Base-by-base conservation (phyloP, 2,888 invertebrate species). In the Tubulanus polymorphus region DNA sequence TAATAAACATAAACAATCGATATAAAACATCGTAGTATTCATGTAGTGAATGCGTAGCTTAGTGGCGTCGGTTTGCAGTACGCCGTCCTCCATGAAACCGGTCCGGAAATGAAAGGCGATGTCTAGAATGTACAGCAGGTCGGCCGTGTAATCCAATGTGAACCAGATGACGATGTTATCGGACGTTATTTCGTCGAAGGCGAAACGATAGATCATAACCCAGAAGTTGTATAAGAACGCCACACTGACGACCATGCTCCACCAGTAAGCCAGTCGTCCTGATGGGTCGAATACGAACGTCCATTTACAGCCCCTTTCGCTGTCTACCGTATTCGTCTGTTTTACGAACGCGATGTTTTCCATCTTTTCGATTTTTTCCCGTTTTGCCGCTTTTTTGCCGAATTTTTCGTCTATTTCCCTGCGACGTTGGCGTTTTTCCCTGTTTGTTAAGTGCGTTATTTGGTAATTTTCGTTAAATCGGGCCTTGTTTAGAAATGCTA, bases 271-370 rank as follows among this genome's bases (percentile, higher is more conserved):
- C 37, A 96, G 85, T 52, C 95, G 86, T 63, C 96, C 96, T 67
- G 96, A 93, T 26, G 97, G 97, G 83, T 97, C 97, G 81, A 97
- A 97, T 66, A 97, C 94, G 81, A 96, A 94, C 52, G 94, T 93
- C 73, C 76, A 74, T 57, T 72, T 73, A 63, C 83, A 83, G 18
- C 88, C 86, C n/a, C n/a, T n/a, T 15, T 87, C 86, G 35, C 86
- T 81, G 57, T 88, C 85, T 15, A 68, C 63, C 49, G 62, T 20
- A 46, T 70, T 70, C 15, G 79, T 78, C 23, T 75, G 71, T 12
- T 76, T 74, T 51, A 79, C 79, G 25, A 64, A n/a, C n/a, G n/a
- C 23, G 3, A 3, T 41, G 46, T 8, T 48, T 45, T 30, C 32
- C 60, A 60, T 29, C 58, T 48, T 2, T 59, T 64, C 64, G 15